phyloP scores from a whole-genome alignment of 2,888 invertebrate species.

The Chymomyza procnemis region DNA sequence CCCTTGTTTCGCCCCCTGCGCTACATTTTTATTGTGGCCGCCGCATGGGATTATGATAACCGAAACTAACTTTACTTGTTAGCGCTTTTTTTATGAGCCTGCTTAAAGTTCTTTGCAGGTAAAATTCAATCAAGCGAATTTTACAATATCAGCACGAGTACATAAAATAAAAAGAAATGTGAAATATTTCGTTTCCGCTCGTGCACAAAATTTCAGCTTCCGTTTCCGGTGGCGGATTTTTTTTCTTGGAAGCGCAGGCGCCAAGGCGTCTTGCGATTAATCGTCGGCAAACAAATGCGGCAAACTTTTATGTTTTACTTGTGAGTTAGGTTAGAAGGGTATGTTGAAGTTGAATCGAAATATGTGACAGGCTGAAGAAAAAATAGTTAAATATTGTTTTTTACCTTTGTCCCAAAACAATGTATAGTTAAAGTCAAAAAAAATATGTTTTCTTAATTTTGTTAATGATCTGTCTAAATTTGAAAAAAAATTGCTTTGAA shows the following conservation, averaged over 20 bases:
- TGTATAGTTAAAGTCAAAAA: no score
- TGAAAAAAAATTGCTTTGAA: no score
- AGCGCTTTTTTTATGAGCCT: slow-evolving; percentile 3
- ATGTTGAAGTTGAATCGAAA: no score
- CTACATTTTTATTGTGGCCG: slow-evolving; percentile 4
- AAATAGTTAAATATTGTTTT: no score
- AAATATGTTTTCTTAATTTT: no score
- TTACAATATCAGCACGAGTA: not conserved
- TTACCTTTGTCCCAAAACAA: no score
- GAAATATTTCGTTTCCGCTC: not conserved
- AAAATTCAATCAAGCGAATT: slow-evolving; percentile 18
- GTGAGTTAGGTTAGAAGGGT: no score
- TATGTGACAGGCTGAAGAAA: no score
- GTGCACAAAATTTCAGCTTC: slow-evolving; percentile 28
- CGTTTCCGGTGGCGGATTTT: slow-evolving; percentile 48
- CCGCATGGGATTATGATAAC: slow-evolving; percentile 5
- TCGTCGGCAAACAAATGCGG: slow-evolving; percentile 50
- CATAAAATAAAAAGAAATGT: slow-evolving; percentile 6
- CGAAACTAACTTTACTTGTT: slow-evolving; percentile 14
- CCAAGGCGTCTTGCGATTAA: slow-evolving; percentile 62
- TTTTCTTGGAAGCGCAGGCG: slow-evolving; percentile 45
- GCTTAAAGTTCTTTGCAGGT: slow-evolving; percentile 50
- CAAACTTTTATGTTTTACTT: not conserved
- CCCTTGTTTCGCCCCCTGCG: not conserved
- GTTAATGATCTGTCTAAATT: no score